phyloP scores from a whole-genome alignment of 2,888 invertebrate genomes.

The Euplexia lucipara region DNA sequence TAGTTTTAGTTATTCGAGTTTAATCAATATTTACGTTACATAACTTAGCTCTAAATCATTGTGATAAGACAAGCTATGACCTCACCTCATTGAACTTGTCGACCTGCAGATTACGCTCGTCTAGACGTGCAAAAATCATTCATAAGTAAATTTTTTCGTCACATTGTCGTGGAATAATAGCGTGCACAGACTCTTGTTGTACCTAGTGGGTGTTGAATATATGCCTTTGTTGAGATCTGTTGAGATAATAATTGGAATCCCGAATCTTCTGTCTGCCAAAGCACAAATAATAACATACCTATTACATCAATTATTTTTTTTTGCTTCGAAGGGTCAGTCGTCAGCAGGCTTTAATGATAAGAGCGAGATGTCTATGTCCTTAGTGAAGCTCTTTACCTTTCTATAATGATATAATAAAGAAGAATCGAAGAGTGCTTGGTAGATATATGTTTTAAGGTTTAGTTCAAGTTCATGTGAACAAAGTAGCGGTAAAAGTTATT shows the following conservation, averaged over 20 bases:
- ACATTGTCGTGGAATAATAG: conserved; percentile 2
- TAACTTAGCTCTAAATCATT: conserved; percentile 59
- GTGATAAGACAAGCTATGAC: conserved; percentile 48
- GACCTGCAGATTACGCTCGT: conserved; percentile 49
- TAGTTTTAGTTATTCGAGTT: conserved; percentile 8
- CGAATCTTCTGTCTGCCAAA: neutral
- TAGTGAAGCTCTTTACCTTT: too few species aligned
- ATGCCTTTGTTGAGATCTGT: neutral
- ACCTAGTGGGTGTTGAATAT: conserved; percentile 1
- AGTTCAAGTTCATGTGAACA: too few species aligned
- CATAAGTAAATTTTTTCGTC: conserved; percentile 21
- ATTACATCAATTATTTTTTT: too few species aligned
- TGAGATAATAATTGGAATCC: neutral
- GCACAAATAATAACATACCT: too few species aligned
- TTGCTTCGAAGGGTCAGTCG: too few species aligned
- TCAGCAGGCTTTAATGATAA: too few species aligned
- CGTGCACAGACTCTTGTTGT: neutral
- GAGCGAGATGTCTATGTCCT: too few species aligned
- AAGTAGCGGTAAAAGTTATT: too few species aligned
- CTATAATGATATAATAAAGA: too few species aligned
- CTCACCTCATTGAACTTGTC: conserved; percentile 44
- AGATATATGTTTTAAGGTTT: too few species aligned
- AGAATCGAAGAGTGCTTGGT: too few species aligned
- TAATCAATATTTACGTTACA: conserved; percentile 47
- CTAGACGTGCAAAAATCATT: conserved; percentile 52